Base-by-base conservation (phyloP, 2,888 invertebrate genomes). In the Odontomyia ornata region DNA sequence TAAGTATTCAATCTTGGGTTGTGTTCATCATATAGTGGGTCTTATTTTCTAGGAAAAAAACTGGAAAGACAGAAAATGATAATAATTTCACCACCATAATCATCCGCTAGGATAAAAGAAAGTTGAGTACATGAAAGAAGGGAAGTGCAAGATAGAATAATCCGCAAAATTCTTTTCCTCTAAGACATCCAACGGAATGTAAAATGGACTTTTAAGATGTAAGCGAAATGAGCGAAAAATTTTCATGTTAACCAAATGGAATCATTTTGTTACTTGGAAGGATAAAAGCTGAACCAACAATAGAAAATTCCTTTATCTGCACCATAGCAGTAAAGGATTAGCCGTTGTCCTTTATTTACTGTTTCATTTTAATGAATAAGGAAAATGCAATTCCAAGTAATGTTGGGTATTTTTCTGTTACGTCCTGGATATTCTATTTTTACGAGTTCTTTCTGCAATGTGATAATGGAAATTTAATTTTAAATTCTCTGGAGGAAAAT, bases 171-270 rank as follows among this genome's bases (percentile, higher is more conserved):
- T 72, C 57, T 57, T 28, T 57, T 28, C 28, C 25, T 23, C 46
- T 47, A n/a, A 5, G 23, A 21, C 21, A 18, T 72, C 72, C 9
- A 30, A 27, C 13, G 30, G 47, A 25, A 21, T 57, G 7, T 57
- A 18, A 27, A 25, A 21, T 57, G 7, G 27, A 18, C 56, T 69
- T 69, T 2, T 9, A 15, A 9, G 18, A 57, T 27, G 57, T 72
- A 28, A 56, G 57, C 7, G 28, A 72, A 72, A 56, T 57, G 56
- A 28, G 57, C 36, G 72, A 57, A 72, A 27, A 72, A 72, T 30
- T 72, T 72, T 72, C 52, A 21, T 72, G 57, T 72, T 72, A 56
- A 28, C 72, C 46, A 72, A 72, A 72, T 57, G 56, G 57, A 72
- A 30, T 56, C 47, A 30, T 69, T 69, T 69, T 30, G 1, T 47